Base-by-base conservation (phyloP, 1,140 invertebrate genomes). In the Drosophila sturtevanti region DNA sequence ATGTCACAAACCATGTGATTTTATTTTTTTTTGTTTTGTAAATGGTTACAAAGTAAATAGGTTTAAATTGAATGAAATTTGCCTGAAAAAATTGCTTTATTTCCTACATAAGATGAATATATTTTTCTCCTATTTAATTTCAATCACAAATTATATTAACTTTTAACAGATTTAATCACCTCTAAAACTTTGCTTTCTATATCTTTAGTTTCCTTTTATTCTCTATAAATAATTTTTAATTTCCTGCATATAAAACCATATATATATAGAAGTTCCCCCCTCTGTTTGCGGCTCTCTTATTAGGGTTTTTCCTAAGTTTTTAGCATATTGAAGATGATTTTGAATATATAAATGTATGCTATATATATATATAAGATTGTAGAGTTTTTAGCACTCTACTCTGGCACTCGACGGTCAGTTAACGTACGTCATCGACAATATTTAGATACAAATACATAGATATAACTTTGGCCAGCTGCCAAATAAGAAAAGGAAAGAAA, bases 321-420 rank as follows among this genome's bases (percentile, higher is more conserved):
- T 48, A 48, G 41, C 41, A 48, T 48, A 48, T 48, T 48, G 41
- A 48, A 21, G 16, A 48, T 21, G 16, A 18, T 10, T 31, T 6
- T 31, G 6, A 6, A 44, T 44, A 16, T 44, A 44, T 38, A 41
- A 14, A 41, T 41, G 16, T 16, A 14, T 44, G 18, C n/a, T 16
- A 2, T 48, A 18, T 48, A 48, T 10, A 48, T 48, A 48, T 48
- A 48, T 48, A 48, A 18, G 16, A 16, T 48, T 48, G 41, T 48
- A 3, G 9, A 71, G 51, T 38, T 70, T 81, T 77, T 81, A 86
- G 78, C 82, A 78, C 76, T 72, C 79, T 24, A 27, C 34, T 56
- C 4, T 1, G 63, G 48, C 72, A 63, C 61, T 68, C 62, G 71
- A 41, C 44, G 11, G 44, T 52, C 41, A 73, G 61, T n/a, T 68